Evolutionary conservation across 35 echinoderm and acorn worm species (phyloP).

Genomic region (Antedon bifida): DNA sequence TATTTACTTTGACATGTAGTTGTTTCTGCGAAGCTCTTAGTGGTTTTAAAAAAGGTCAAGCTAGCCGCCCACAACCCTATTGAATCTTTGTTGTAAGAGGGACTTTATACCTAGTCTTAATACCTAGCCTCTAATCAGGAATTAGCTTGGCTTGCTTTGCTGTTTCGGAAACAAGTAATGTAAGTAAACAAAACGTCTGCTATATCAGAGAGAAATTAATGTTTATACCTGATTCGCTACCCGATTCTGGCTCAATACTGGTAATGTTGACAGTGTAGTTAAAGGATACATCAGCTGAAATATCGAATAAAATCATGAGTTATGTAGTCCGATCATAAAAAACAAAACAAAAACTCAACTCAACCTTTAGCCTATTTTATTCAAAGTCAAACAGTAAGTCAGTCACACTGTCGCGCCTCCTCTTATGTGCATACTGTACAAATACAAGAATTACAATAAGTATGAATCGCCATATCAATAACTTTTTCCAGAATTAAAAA

Average conservation of each 20-base stretch:
- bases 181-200: too few relatives aligned
- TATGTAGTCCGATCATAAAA: too few relatives aligned
- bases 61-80: not conserved
- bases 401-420: too few relatives aligned
- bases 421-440: too few relatives aligned
- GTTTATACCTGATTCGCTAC: conserved; percentile 20
- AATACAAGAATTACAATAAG: too few relatives aligned
- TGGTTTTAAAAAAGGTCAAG: not conserved
- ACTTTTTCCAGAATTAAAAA: too few relatives aligned
- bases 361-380: too few relatives aligned
- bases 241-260: conserved; percentile 5
- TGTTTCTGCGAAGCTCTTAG: not conserved
- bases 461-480: too few relatives aligned
- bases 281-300: conserved; percentile 21
- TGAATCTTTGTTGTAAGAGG: not conserved
- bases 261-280: conserved; percentile 3
- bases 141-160: not conserved
- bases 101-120: not conserved
- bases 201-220: not conserved
- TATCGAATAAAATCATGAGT: too few relatives aligned
- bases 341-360: too few relatives aligned
- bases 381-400: too few relatives aligned
- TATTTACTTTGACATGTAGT: not conserved
- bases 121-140: not conserved
- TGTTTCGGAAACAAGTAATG: too few relatives aligned